Evolutionary conservation across 2,888 invertebrate species (phyloP), one percentile per base, ranked within the genome.

Genomic region (Cantharis lateralis): DNA sequence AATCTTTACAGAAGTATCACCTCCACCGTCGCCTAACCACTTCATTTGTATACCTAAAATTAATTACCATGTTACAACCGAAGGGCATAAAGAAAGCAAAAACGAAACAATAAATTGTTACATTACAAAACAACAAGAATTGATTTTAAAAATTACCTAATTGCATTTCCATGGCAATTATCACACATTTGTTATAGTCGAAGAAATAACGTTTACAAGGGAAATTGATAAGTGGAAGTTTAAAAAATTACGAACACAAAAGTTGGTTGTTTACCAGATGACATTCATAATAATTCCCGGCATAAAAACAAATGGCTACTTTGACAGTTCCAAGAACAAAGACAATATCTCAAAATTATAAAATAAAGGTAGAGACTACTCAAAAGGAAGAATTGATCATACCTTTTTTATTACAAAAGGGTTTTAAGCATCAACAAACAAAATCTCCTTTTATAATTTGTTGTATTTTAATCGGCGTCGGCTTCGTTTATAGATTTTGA

Each of bases 21-120:
- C 93, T 87, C 89, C 91, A 83, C 91, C 92, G 87, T 92, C 90
- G 86, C 93, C 93, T 91, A 93, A 91, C 93, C 93, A 93, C 93
- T 94, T 94, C 94, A 94, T 94, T 91, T 91, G 92, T 87, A 84
- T 87, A 84, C 84, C 86, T 86, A 78, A 69, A 75, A 74, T 24
- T 3, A 63, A 70, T 16, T 15, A 48, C 0, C 10, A 24, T 68
- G 61, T 48, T 62, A 62, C 1, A 71, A 71, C 26, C 13, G n/a
- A 71, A 71, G 3, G 28, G 24, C 26, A 63, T 15, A 63, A 48
- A 48, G 7, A 48, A 48, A 48, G 15, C 66, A 68, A 66, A 48
- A 48, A 48, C 4, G 9, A n/a, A 48, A 48, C 48, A 48, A n/a
- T 9, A n/a, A 48, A n/a, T n/a, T 48, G 48, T n/a, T 48, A n/a